Evolutionary conservation across 37 sponge, comb jelly and placozoan genomes (phyloP).

Genomic region (Axinella damicornis): DNA sequence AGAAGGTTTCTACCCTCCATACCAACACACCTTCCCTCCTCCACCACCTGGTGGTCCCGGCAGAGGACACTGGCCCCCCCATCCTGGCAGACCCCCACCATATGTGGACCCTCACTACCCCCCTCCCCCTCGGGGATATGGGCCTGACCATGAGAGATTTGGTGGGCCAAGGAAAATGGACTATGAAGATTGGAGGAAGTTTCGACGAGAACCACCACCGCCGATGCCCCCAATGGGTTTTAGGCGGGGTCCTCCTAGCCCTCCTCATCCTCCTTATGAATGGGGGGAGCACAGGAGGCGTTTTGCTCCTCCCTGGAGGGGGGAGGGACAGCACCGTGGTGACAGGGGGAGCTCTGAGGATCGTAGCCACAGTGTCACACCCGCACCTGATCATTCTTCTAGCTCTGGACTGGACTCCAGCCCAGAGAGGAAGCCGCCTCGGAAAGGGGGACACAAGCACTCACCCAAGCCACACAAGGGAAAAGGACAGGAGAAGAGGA

Average conservation of each 20-base stretch:
- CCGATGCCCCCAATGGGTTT: too few species aligned
- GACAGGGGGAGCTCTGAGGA: slow-evolving; percentile 11
- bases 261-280: too few species aligned
- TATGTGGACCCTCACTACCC: not conserved
- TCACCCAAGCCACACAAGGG: too few species aligned
- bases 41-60: not conserved
- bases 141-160: not conserved
- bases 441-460: too few species aligned
- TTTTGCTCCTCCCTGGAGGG: too few species aligned
- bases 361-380: slow-evolving; percentile 28
- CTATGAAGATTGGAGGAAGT: not conserved
- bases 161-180: not conserved
- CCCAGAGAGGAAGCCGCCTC: too few species aligned
- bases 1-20: slow-evolving; percentile 4
- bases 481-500: too few species aligned
- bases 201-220: too few species aligned
- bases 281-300: too few species aligned
- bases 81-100: not conserved
- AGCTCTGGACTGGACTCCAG: too few species aligned
- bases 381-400: slow-evolving; percentile 1
- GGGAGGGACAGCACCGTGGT: too few species aligned
- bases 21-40: slow-evolving; percentile 15
- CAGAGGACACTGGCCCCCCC: not conserved
- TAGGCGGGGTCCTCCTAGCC: too few species aligned
- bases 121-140: not conserved